Evolutionary conservation across 2,113 vertebrate genomes (phyloP).

Genomic region (Ranitomeya imitator): DNA sequence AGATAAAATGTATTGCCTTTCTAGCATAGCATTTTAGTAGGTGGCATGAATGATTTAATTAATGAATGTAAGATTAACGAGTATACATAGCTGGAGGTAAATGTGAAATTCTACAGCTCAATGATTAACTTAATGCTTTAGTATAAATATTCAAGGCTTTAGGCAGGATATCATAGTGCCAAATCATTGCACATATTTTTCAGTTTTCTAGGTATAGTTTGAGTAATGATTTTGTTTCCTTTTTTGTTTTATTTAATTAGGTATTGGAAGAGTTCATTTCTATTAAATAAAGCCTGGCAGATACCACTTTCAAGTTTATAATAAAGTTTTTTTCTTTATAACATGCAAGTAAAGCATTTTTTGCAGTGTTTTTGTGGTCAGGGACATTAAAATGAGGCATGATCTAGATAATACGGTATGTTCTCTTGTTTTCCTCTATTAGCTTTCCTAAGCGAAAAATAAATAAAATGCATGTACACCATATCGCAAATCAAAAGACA

Average conservation of each 20-base stretch:
- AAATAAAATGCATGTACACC: too few relatives aligned
- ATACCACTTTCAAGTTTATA: too few relatives aligned
- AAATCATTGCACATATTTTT: constrained; percentile 1
- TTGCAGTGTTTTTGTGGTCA: too few relatives aligned
- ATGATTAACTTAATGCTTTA: constrained; percentile 48
- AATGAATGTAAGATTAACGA: constrained; percentile 48
- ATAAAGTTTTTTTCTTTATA: too few relatives aligned
- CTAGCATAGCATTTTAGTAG: constrained; percentile 4
- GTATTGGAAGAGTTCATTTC: too few relatives aligned
- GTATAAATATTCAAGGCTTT: constrained; percentile 33
- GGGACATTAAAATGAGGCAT: too few relatives aligned
- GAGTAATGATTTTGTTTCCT: background rate
- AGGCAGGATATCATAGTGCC: constrained; percentile 6
- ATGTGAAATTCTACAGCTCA: constrained; percentile 51
- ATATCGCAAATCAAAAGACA: too few relatives aligned
- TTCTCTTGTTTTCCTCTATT: too few relatives aligned
- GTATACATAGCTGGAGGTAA: constrained; percentile 55
- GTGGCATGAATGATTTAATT: constrained; percentile 37
- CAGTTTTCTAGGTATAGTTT: background rate
- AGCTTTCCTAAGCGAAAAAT: too few relatives aligned
- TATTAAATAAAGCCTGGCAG: too few relatives aligned
- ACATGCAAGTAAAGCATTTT: too few relatives aligned
- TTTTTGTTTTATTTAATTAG: background rate
- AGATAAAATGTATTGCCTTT: background rate
- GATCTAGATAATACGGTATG: too few relatives aligned